Percentiles rank a stretch among this genome's conserved stretches.
Evolutionary conservation across 64 coral and sea anemone species (phyloP).

Genomic region (Dendronephthya gigantea): DNA sequence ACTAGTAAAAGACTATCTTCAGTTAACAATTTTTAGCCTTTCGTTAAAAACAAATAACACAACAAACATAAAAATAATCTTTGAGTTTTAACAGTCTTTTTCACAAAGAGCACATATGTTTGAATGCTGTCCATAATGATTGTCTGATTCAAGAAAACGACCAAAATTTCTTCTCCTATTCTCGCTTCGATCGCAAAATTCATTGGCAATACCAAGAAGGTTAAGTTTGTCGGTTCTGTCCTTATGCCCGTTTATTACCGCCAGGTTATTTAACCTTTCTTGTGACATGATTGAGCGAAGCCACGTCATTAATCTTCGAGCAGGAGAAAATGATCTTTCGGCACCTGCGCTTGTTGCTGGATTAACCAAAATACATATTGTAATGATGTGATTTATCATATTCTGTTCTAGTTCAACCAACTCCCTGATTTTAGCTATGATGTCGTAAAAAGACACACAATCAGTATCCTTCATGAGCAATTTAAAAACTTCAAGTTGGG

Average conservation of each 20-base stretch:
- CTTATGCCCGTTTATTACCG: not conserved
- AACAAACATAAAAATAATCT: not conserved
- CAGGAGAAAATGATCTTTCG: constrained; percentile 4
- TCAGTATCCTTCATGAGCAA: constrained; percentile 10
- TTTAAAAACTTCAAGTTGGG: constrained; percentile 30
- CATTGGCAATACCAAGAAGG: not conserved
- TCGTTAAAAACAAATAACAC: not conserved
- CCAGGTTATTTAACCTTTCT: not conserved
- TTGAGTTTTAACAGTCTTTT: not conserved
- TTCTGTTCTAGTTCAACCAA: constrained; percentile 5
- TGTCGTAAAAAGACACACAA: constrained; percentile 17
- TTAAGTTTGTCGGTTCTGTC: not conserved
- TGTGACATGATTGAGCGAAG: not conserved
- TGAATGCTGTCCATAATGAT: not conserved
- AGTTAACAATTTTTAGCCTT: not conserved
- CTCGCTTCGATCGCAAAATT: not conserved
- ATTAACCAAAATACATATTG: constrained; percentile 29
- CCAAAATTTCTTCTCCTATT: constrained; percentile 1
- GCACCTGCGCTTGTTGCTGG: constrained; percentile 11
- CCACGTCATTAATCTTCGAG: constrained; percentile 26
- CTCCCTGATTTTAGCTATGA: constrained; percentile 18
- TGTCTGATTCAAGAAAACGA: not conserved
- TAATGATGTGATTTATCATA: constrained; percentile 27
- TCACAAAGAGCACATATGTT: not conserved
- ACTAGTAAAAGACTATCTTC: not conserved